These are phyloP conservation scores for Phrynocephalus versicolor DNA, from an alignment of 2,113 vertebrate genomes.

Conservation along the genomic window DNA sequence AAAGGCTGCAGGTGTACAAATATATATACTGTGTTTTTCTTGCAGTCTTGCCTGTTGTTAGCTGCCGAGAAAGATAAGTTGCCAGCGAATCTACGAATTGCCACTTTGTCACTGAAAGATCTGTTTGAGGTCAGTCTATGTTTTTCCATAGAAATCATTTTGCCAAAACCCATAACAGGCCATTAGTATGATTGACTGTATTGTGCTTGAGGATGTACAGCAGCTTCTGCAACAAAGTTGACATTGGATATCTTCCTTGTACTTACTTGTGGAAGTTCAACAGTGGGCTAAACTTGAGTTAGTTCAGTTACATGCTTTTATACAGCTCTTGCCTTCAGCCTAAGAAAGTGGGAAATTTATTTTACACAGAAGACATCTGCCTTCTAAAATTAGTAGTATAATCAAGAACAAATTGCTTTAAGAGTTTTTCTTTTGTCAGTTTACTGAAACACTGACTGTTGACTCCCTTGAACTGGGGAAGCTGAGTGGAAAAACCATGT, in stretches of 20 bases:
- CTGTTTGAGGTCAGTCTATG: slow-evolving; percentile 76
- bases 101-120: slow-evolving; percentile 72
- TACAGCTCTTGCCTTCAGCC: background rate
- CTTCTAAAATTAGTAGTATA: background rate
- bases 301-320: too few species aligned
- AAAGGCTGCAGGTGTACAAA: background rate
- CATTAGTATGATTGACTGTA: too few species aligned
- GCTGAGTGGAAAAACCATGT: too few species aligned
- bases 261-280: too few species aligned
- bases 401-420: background rate
- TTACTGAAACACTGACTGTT: background rate
- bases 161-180: background rate
- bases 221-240: too few species aligned
- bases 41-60: slow-evolving; percentile 75
- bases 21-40: background rate
- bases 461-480: background rate
- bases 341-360: background rate
- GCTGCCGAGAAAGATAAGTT: slow-evolving; percentile 53
- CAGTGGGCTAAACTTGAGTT: too few species aligned
- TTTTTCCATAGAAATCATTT: background rate
- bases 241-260: too few species aligned
- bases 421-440: background rate
- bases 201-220: too few species aligned
- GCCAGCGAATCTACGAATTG: slow-evolving; percentile 65
- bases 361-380: background rate